phyloP scores from a whole-genome alignment of 2,888 invertebrate genomes.

The Hydrotaea cyrtoneurina region DNA sequence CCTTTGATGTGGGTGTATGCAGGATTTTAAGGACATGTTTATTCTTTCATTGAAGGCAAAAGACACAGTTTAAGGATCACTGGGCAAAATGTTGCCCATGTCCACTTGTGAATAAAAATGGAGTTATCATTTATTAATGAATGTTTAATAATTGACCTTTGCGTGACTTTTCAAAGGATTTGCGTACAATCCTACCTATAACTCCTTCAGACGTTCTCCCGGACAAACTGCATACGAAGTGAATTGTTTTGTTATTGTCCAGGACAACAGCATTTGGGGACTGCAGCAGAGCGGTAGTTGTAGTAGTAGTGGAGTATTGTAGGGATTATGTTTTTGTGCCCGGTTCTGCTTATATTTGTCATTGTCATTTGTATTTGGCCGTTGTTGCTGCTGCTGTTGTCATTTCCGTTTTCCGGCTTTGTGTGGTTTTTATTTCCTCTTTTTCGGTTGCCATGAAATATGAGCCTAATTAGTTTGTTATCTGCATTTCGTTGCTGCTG shows the following conservation, averaged over 20 bases:
- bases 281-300: neutral
- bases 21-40: neutral
- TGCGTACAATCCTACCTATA: neutral
- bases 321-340: constrained; percentile 56
- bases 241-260: constrained; percentile 41
- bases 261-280: constrained; percentile 34
- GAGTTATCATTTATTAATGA: constrained; percentile 22
- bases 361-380: constrained; percentile 57
- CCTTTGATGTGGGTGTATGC: neutral
- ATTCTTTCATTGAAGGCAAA: neutral
- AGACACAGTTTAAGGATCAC: neutral
- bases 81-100: neutral
- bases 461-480: constrained; percentile 66
- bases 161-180: constrained; percentile 9
- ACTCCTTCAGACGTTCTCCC: constrained; percentile 12
- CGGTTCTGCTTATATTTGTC: constrained; percentile 61
- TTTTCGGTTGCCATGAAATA: constrained; percentile 65
- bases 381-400: constrained; percentile 59
- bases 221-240: neutral
- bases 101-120: neutral
- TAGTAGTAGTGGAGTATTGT: neutral
- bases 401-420: constrained; percentile 64
- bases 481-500: constrained; percentile 36
- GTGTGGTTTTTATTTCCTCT: constrained; percentile 65
- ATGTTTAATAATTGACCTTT: constrained; percentile 38